These are phyloP conservation scores for Caenorhabditis sp. DNA, from an alignment of 2,888 invertebrate species.

Conservation along the genomic window DNA sequence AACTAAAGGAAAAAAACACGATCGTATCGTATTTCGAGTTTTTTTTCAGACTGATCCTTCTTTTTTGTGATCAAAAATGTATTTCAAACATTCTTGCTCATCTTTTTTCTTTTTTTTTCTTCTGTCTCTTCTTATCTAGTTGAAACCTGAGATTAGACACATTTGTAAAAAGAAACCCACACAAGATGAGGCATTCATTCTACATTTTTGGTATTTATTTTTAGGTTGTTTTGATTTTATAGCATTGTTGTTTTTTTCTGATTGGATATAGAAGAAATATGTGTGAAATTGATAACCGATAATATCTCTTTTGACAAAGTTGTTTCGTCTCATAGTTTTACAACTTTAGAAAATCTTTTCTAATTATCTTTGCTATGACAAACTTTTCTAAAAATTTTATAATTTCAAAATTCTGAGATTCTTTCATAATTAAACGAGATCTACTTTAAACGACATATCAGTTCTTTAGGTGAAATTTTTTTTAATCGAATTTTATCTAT, in stretches of 20 bases:
- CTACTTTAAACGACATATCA: too few species aligned
- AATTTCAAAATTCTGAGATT: too few species aligned
- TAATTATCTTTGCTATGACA: too few species aligned
- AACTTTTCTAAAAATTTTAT: too few species aligned
- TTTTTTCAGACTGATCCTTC: neutral
- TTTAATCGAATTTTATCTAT: too few species aligned
- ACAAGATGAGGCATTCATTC: neutral
- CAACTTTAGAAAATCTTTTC: too few species aligned
- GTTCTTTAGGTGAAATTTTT: too few species aligned
- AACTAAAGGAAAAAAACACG: neutral
- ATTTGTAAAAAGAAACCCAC: slow-evolving; percentile 47
- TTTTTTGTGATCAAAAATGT: slow-evolving; percentile 2
- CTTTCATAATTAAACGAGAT: too few species aligned
- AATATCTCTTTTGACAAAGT: neutral
- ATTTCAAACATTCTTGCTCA: slow-evolving; percentile 18
- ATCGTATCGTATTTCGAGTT: neutral
- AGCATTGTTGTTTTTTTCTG: neutral
- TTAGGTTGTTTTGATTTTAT: neutral
- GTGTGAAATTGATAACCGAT: too few species aligned
- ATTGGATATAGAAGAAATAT: neutral
- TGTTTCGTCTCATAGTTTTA: neutral
- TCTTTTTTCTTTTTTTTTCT: neutral
- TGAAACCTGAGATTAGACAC: slow-evolving; percentile 42
- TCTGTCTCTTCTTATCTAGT: neutral
- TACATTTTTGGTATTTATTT: slow-evolving; percentile 5